A percentile compares a stretch with the other conserved stretches of the same genome.
phyloP scores from a whole-genome alignment of 2,888 invertebrate species.

The Venustoraphidia nigricollis region DNA sequence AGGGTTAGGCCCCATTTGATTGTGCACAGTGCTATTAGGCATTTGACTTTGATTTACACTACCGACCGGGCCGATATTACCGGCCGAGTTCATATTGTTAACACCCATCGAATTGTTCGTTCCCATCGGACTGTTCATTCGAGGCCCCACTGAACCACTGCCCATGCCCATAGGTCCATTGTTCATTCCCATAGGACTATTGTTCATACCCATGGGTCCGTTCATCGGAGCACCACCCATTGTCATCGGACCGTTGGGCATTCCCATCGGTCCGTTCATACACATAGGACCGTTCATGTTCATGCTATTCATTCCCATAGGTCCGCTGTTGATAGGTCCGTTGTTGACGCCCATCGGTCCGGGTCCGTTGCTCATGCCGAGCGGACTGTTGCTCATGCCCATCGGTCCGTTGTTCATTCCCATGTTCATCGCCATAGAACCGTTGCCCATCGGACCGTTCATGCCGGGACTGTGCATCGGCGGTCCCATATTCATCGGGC shows the following conservation, averaged over 20 bases:
- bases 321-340: slow-evolving; percentile 11
- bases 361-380: slow-evolving; percentile 16
- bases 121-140: slow-evolving; percentile 17
- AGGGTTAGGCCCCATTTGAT: slow-evolving; percentile 3
- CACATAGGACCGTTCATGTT: slow-evolving; percentile 30
- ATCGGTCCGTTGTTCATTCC: slow-evolving; percentile 18
- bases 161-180: slow-evolving; percentile 14
- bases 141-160: slow-evolving; percentile 15
- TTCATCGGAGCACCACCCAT: slow-evolving; percentile 57
- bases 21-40: background rate
- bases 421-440: slow-evolving; percentile 31
- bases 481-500: slow-evolving; percentile 47
- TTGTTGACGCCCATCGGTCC: slow-evolving; percentile 16
- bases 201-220: slow-evolving; percentile 41
- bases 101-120: slow-evolving; percentile 21
- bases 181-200: slow-evolving; percentile 12
- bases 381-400: slow-evolving; percentile 15
- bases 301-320: slow-evolving; percentile 9
- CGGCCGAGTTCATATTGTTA: slow-evolving; percentile 27
- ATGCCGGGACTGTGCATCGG: slow-evolving; percentile 59
- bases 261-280: slow-evolving; percentile 4
- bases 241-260: slow-evolving; percentile 15
- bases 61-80: slow-evolving; percentile 20
- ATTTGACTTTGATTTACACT: slow-evolving; percentile 2
- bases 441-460: slow-evolving; percentile 38